Conservation (phyloP, 2,113 vertebrate species). For the Chaetops frenatus region DNA sequence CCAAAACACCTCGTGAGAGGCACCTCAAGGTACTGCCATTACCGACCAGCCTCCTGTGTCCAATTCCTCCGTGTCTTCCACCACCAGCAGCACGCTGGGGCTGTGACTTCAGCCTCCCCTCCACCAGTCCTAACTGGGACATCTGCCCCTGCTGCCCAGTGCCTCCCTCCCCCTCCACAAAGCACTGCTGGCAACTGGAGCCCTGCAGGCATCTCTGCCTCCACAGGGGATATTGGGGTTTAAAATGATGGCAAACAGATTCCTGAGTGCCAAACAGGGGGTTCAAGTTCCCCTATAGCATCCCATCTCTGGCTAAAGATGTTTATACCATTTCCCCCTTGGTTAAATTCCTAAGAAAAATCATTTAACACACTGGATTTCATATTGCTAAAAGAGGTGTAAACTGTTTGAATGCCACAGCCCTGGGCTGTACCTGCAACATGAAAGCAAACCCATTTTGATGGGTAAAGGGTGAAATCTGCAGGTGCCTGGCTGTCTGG, state of each 20-base stretch:
- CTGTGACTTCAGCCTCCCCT: background rate
- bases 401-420: background rate
- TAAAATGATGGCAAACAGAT: background rate
- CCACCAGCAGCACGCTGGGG: background rate
- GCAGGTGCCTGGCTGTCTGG: background rate
- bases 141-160: background rate
- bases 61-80: background rate
- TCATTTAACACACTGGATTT: background rate
- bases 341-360: background rate
- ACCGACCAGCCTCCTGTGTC: background rate
- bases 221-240: background rate
- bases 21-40: accelerated
- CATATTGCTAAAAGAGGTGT: background rate
- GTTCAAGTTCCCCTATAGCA: background rate
- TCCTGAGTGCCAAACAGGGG: background rate
- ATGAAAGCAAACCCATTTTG: background rate
- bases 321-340: background rate
- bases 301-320: background rate
- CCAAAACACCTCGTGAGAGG: background rate
- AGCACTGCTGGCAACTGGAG: background rate
- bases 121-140: background rate
- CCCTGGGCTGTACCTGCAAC: background rate
- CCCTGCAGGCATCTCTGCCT: background rate
- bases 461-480: background rate
- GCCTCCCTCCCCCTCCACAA: background rate